phyloP scores from a whole-genome alignment of 2,888 invertebrate species.

The Marronus borbonicus region DNA sequence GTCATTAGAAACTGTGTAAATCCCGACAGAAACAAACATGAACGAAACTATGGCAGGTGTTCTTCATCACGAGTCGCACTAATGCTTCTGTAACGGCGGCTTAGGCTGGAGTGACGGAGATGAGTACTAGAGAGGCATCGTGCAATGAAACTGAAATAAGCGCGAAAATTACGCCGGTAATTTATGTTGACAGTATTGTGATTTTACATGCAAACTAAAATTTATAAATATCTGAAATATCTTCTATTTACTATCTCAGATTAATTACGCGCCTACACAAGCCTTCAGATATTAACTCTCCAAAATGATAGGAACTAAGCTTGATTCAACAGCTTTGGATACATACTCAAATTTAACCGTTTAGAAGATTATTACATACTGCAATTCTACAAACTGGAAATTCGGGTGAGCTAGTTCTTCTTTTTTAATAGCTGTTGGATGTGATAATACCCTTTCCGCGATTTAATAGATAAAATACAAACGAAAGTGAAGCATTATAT shows the following conservation, averaged over 20 bases:
- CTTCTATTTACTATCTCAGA: neutral
- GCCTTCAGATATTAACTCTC: no score
- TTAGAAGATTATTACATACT: no score
- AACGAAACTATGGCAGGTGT: constrained; percentile 56
- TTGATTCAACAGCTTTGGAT: no score
- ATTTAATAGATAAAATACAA: no score
- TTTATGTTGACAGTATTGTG: constrained; percentile 49
- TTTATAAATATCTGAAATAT: constrained; percentile 24
- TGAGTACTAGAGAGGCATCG: constrained; percentile 45
- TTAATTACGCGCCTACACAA: no score
- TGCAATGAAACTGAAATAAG: constrained; percentile 48
- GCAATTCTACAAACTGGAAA: no score
- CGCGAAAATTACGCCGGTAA: constrained; percentile 49
- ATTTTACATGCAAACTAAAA: constrained; percentile 24
- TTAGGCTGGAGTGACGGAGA: constrained; percentile 50
- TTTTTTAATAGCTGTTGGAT: no score
- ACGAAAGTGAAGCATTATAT: no score
- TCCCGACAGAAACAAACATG: constrained; percentile 57
- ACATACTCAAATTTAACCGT: no score
- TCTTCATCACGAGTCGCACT: constrained; percentile 52
- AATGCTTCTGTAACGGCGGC: constrained; percentile 51
- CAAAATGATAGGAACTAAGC: no score
- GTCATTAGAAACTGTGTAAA: constrained; percentile 56
- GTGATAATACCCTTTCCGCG: no score
- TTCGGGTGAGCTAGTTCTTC: no score